These are phyloP conservation scores for Halichoerus grypus DNA, from an alignment of 2,113 vertebrate species.

Conservation along the genomic window DNA sequence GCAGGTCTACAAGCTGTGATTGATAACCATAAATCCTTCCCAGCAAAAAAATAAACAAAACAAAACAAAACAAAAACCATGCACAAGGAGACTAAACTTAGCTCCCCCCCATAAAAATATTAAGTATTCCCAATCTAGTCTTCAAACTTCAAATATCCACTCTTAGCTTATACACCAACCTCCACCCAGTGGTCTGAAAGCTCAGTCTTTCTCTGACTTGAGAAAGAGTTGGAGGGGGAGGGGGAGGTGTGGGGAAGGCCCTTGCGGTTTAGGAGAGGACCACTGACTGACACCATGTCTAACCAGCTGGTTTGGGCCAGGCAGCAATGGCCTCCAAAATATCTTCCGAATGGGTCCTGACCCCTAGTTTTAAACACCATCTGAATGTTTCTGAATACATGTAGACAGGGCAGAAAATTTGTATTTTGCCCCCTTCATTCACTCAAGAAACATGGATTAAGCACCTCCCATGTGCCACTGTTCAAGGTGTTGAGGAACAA, in stretches of 20 bases:
- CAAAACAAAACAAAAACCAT: neutral
- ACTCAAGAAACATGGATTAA: neutral
- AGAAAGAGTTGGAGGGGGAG: neutral
- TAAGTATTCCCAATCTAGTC: neutral
- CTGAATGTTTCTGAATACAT: neutral
- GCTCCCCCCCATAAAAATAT: neutral
- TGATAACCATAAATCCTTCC: neutral
- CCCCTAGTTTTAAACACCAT: neutral
- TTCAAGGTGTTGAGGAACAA: neutral
- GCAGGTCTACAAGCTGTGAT: neutral
- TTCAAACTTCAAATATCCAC: neutral
- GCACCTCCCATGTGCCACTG: neutral
- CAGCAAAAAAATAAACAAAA: neutral
- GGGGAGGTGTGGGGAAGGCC: rapidly evolving
- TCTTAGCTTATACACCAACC: neutral
- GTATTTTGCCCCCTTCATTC: neutral
- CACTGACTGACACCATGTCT: neutral
- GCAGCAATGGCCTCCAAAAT: neutral
- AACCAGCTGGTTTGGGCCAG: neutral
- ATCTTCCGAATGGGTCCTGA: neutral
- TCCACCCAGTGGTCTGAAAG: neutral
- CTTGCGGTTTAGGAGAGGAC: neutral
- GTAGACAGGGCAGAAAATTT: neutral
- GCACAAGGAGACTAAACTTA: neutral
- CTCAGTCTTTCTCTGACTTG: neutral